Conservation (phyloP, 2,797 vertebrate species). For the Danionella dracula region DNA sequence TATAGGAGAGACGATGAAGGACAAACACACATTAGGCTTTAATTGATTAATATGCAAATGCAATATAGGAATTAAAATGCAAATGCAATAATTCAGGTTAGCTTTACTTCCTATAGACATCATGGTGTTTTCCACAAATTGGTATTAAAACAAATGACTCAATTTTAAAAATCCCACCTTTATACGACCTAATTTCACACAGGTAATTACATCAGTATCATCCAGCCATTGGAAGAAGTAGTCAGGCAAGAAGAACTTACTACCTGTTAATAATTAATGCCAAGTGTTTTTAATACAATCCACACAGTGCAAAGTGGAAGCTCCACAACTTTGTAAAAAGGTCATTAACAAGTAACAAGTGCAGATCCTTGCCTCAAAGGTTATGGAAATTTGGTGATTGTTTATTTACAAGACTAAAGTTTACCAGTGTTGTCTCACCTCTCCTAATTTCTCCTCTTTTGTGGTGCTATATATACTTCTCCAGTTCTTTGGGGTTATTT, state of each 20-base stretch:
- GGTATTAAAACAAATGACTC: constrained; percentile 32
- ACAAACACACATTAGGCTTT: constrained; percentile 14
- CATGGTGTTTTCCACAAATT: not conserved
- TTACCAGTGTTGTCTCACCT: too few relatives aligned
- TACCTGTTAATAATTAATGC: constrained; percentile 32
- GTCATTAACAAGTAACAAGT: not conserved
- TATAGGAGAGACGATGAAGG: constrained; percentile 10
- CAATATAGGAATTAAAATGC: too few relatives aligned
- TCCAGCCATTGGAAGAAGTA: not conserved
- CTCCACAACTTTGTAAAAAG: constrained; percentile 14
- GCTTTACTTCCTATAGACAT: constrained; percentile 4
- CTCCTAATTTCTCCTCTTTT: too few relatives aligned
- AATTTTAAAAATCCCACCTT: constrained; percentile 10
- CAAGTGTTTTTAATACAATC: constrained; percentile 27
- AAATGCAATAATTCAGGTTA: too few relatives aligned
- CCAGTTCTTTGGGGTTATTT: too few relatives aligned
- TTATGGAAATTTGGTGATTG: too few relatives aligned
- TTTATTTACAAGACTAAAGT: too few relatives aligned
- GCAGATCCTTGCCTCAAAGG: too few relatives aligned
- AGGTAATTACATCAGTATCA: constrained; percentile 26
- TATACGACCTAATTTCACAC: constrained; percentile 20
- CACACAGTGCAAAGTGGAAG: constrained; percentile 8
- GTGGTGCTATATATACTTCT: too few relatives aligned
- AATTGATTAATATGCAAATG: constrained; percentile 38
- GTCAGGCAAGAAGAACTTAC: too few relatives aligned